Base-by-base conservation (phyloP, 2,888 invertebrate species). In the Thereva unica region DNA sequence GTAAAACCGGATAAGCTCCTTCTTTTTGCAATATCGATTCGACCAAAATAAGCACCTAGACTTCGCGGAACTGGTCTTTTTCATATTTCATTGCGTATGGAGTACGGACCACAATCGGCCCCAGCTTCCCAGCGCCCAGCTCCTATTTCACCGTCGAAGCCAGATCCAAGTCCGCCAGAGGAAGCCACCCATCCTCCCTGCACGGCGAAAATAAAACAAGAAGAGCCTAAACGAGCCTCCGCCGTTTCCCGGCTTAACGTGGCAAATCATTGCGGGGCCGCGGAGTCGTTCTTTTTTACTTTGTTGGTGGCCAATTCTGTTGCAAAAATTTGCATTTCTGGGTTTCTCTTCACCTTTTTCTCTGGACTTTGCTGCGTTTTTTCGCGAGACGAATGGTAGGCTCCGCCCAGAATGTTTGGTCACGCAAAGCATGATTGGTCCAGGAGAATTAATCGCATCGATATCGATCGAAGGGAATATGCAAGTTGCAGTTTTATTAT, bases 381-480 rank as follows among this genome's bases (percentile, higher is more conserved):
- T 69, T 66, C 69, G 69, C 67, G 69, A 69, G 67, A 69, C 66
- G 59, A 69, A 69, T 67, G 70, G 69, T 71, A 72, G 68, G 71
- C 71, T 61, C 68, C 71, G 72, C 71, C 70, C 71, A 70, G 70
- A 70, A 69, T 71, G 71, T 72, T 72, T 71, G 71, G 72, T 71
- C 69, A 72, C 71, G 72, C 72, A 71, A 70, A 68, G 72, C 70
- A 70, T 70, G 71, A 72, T 72, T 72, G 72, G 72, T 72, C 71
- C 71, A 71, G 69, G 68, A 71, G 71, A 72, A 72, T 72, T 64
- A 64, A 64, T 64, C 64, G 64, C 53, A 64, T 64, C 64, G 53
- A 64, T 64, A 64, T 64, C 63, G 63, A 63, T 63, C 52, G 52
- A 52, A 50, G 63, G 52, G 52, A 37, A 52, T 23, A 52, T 63